Conservation (phyloP, 2,888 invertebrate species). For the Nomada flava region DNA sequence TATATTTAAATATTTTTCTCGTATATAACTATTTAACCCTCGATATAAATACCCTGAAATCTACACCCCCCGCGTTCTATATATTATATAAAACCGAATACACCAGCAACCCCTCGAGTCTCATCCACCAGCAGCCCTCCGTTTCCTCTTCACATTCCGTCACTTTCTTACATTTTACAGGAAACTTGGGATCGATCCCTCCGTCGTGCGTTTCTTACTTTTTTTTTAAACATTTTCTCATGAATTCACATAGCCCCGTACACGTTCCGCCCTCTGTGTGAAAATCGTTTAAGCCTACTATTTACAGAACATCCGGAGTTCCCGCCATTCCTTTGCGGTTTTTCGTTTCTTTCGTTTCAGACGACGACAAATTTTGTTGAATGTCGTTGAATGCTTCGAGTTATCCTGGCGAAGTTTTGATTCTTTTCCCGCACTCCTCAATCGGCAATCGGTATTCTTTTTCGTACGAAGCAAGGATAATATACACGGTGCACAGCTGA, state of each 20-base stretch:
- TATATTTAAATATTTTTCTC: constrained; percentile 68
- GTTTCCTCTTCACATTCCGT: neutral
- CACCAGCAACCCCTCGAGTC: neutral
- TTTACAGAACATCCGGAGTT: constrained; percentile 60
- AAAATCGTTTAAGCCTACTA: constrained; percentile 62
- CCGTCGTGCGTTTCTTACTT: neutral
- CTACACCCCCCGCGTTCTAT: constrained; percentile 63
- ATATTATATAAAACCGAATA: constrained; percentile 52
- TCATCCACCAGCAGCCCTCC: neutral
- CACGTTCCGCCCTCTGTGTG: constrained; percentile 3
- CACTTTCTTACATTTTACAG: constrained; percentile 42
- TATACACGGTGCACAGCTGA: too few relatives aligned
- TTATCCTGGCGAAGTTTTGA: neutral
- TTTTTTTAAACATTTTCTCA: too few relatives aligned
- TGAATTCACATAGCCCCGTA: too few relatives aligned
- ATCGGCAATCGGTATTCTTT: neutral
- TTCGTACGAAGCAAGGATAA: too few relatives aligned
- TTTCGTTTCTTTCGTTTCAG: neutral
- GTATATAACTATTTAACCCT: constrained; percentile 75
- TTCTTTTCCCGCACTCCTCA: neutral
- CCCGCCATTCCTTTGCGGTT: neutral
- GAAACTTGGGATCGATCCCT: constrained; percentile 29
- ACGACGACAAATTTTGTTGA: neutral
- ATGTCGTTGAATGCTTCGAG: too few relatives aligned
- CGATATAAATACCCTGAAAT: constrained; percentile 77